Base-by-base conservation (phyloP, 1,140 invertebrate genomes). In the Drosophila busckii region DNA sequence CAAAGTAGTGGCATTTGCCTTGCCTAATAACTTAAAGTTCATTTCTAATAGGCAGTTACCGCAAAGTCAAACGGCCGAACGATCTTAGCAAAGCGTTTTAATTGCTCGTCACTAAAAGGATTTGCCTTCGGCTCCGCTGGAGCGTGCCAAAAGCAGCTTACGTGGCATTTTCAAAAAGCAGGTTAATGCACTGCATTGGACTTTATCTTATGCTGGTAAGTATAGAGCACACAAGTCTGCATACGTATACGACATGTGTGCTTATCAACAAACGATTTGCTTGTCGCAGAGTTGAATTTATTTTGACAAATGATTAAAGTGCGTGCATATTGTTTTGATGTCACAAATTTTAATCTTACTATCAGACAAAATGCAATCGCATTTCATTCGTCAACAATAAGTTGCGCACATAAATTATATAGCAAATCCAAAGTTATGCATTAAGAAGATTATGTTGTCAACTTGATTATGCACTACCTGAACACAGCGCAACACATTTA, bases 81-180 rank as follows among this genome's bases (percentile, higher is more conserved):
- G 45, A 31, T 19, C 49, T 9, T 32, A 31, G 20, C 19, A 37
- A 60, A 58, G 32, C 58, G 41, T 46, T 71, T 80, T 78, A 78
- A 78, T 80, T 73, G 59, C 53, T 53, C 56, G 42, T 62, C 48
- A 41, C 42, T 52, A 28, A 80, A 80, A 49, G 54, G 63, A 71
- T 55, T 78, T 78, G 32, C 52, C 32, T 34, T 35, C 28, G 28
- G 29, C 53, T 44, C 42, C 41, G 35, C 35, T 59, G 26, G 12
- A 31, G 20, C 31, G 28, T 19, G 32, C 44, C 46, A 55, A 54
- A 56, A 76, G 37, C 52, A 12, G 55, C 29, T 42, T 52, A 59
- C 37, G 22, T 3, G 23, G 9, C 10, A 12, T 3, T n/a, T n/a
- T n/a, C n/a, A n/a, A n/a, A n/a, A n/a, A n/a, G n/a, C n/a, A n/a